Conservation (phyloP, 2,797 vertebrate species). For the Chromobotia macracanthus region DNA sequence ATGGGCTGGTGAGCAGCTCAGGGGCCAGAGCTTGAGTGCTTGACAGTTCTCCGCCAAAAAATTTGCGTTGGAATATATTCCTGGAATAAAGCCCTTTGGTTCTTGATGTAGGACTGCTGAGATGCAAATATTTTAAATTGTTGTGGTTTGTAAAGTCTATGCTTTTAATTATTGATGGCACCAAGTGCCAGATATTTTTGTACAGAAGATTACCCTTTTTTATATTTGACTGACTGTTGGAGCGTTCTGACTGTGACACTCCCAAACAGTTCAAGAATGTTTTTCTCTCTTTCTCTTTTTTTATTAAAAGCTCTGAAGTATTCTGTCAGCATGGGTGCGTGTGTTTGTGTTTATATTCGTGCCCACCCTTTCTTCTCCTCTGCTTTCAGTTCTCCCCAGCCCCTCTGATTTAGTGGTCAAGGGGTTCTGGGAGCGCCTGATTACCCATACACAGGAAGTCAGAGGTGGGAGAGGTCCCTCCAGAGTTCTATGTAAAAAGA, state of each 20-base stretch:
- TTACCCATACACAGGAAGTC: constrained; percentile 76
- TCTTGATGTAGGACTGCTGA: not conserved
- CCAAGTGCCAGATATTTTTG: not conserved
- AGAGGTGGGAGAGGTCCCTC: constrained; percentile 74
- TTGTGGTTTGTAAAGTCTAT: constrained; percentile 42
- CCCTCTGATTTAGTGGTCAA: constrained; percentile 61
- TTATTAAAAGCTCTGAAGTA: not conserved
- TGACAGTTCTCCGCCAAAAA: constrained; percentile 3
- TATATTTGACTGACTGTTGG: not conserved
- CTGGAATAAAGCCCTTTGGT: constrained; percentile 10
- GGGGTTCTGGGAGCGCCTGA: constrained; percentile 74
- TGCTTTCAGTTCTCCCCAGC: constrained; percentile 16
- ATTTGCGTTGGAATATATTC: constrained; percentile 27
- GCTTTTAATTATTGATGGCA: constrained; percentile 19
- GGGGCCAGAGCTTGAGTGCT: constrained; percentile 32
- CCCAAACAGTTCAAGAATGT: not conserved
- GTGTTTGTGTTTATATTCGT: constrained; percentile 19
- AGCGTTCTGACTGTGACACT: not conserved
- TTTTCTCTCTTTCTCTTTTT: not conserved
- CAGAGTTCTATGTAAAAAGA: constrained; percentile 61
- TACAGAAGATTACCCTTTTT: not conserved
- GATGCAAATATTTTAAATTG: constrained; percentile 40
- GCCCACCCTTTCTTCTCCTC: constrained; percentile 12
- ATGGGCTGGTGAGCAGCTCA: constrained; percentile 21
- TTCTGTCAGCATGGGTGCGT: constrained; percentile 25